These are phyloP conservation scores for Riptortus pedestris DNA, from an alignment of 1,140 invertebrate species.

Conservation along the genomic window DNA sequence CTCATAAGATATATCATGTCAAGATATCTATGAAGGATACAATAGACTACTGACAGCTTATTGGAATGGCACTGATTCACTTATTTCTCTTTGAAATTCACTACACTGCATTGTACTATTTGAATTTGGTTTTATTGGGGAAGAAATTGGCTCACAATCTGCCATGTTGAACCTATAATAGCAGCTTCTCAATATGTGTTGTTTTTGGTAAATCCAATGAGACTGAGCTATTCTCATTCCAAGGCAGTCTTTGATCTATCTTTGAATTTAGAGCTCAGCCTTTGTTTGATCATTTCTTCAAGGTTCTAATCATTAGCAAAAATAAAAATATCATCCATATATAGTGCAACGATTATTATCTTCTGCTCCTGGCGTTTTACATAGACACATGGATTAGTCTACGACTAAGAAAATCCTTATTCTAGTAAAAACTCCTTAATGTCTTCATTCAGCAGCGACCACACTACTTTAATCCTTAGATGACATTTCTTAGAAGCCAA, in stretches of 20 bases:
- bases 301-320: not conserved
- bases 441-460: not conserved
- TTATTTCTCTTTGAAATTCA: not conserved
- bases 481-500: not conserved
- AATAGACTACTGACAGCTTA: conserved; percentile 31
- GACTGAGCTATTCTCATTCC: not conserved
- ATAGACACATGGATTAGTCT: not conserved
- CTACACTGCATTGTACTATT: conserved; percentile 8
- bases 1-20: not conserved
- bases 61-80: conserved; percentile 31
- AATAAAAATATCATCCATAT: not conserved
- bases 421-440: not conserved
- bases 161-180: too few relatives aligned
- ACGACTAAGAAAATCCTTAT: not conserved
- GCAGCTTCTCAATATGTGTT: too few relatives aligned
- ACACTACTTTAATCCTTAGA: not conserved
- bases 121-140: not conserved
- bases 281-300: not conserved
- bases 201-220: too few relatives aligned
- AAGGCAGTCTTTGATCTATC: not conserved
- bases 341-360: not conserved
- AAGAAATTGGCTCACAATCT: too few relatives aligned
- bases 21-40: not conserved
- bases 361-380: not conserved
- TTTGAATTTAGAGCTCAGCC: not conserved